A percentile compares a stretch with the other conserved stretches of the same genome.
phyloP scores from a whole-genome alignment of 1,140 invertebrate genomes.

The Caenorhabditis remanei region DNA sequence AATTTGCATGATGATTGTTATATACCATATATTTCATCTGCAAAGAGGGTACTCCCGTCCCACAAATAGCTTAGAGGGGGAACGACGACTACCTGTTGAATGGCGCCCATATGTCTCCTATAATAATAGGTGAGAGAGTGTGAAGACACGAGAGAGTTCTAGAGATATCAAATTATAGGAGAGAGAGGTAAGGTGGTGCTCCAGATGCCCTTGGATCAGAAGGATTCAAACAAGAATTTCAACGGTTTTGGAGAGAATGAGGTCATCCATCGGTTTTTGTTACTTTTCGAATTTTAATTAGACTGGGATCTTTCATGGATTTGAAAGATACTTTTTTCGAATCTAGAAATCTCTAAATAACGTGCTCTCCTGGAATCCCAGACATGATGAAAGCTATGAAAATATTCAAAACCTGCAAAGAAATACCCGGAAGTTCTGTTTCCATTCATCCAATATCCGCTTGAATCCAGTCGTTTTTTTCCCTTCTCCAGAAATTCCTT shows the following conservation, averaged over 20 bases:
- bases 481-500: no score
- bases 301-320: not conserved
- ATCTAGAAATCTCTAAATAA: no score
- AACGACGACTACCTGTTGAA: constrained; percentile 51
- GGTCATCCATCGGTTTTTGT: not conserved
- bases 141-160: not conserved
- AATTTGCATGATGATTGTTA: constrained; percentile 50
- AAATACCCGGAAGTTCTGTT: not conserved
- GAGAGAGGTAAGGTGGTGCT: constrained; percentile 11
- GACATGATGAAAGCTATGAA: no score
- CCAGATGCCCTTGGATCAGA: constrained; percentile 36
- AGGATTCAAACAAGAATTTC: constrained; percentile 11
- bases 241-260: constrained; percentile 3
- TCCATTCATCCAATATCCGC: not conserved
- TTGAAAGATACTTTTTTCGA: no score
- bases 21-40: constrained; percentile 17
- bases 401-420: no score
- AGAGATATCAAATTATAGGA: constrained; percentile 43
- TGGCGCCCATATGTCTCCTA: constrained; percentile 49
- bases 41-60: constrained; percentile 12
- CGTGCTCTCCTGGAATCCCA: no score
- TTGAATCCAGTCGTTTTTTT: not conserved
- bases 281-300: not conserved
- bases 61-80: constrained; percentile 34
- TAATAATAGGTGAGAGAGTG: constrained; percentile 25